phyloP scores from a whole-genome alignment of 2,113 vertebrate species.

The Sardina pilchardus region DNA sequence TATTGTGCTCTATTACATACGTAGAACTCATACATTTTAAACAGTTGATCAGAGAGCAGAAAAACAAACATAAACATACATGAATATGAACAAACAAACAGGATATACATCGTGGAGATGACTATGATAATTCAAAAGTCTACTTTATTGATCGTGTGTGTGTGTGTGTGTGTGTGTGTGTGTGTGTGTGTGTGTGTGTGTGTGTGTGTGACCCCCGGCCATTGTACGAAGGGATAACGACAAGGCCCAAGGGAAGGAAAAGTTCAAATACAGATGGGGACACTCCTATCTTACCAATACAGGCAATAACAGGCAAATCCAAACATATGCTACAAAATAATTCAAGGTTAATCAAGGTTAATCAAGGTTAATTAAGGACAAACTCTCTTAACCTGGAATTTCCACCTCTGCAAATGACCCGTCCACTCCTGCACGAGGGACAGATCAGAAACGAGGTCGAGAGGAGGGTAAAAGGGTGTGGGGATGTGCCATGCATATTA shows the following conservation, averaged over 20 bases:
- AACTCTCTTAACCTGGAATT: background rate
- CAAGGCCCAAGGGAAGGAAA: too few species aligned
- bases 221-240: too few species aligned
- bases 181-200: too few species aligned
- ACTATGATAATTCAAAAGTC: background rate
- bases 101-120: background rate
- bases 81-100: background rate
- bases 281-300: background rate
- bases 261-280: too few species aligned
- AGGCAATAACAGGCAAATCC: background rate
- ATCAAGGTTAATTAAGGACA: background rate
- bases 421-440: too few species aligned
- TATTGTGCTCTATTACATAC: background rate
- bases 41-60: background rate
- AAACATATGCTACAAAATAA: background rate
- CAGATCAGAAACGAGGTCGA: background rate
- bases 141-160: background rate
- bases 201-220: background rate
- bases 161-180: too few species aligned
- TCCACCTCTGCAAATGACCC: background rate
- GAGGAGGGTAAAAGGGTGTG: background rate
- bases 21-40: background rate
- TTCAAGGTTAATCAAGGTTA: background rate
- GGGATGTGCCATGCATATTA: constrained; percentile 48
- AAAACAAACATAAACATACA: background rate